Percentiles rank a stretch among this genome's conserved stretches.
These are phyloP conservation scores for Caenorhabditis doughertyi DNA, from an alignment of 2,888 invertebrate species.

Conservation along the genomic window DNA sequence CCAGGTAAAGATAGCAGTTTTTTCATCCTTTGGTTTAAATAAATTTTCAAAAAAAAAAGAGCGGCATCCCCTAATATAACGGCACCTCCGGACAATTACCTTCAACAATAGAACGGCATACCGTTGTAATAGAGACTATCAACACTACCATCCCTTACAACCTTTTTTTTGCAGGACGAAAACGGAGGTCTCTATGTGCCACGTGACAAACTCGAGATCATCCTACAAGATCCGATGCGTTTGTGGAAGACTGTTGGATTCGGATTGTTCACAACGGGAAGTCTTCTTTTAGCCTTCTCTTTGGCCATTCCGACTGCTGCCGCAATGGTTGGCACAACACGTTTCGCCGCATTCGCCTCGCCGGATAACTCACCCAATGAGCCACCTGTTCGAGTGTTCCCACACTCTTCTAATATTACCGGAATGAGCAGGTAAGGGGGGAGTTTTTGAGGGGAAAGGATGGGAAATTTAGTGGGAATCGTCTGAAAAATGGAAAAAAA, in stretches of 20 bases:
- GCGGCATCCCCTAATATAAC: no score
- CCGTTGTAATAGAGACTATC: no score
- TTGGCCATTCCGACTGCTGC: slow-evolving; percentile 80
- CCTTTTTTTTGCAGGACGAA: slow-evolving; percentile 78
- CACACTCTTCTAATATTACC: slow-evolving; percentile 61
- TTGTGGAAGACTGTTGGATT: slow-evolving; percentile 78
- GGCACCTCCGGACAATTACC: no score
- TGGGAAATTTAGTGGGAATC: no score
- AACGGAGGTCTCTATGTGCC: slow-evolving; percentile 81
- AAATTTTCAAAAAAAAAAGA: no score
- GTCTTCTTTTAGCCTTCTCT: slow-evolving; percentile 78
- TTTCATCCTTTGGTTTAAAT: no score
- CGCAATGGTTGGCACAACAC: slow-evolving; percentile 76
- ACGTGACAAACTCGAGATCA: slow-evolving; percentile 75
- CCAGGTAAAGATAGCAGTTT: no score
- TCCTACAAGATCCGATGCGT: slow-evolving; percentile 80
- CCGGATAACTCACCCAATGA: slow-evolving; percentile 81
- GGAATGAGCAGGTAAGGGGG: slow-evolving; percentile 57
- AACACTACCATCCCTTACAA: no score
- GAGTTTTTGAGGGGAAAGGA: no score
- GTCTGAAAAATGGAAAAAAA: no score
- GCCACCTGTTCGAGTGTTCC: slow-evolving; percentile 81
- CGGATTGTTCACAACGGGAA: slow-evolving; percentile 78
- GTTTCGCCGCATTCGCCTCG: slow-evolving; percentile 77
- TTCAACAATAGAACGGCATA: no score